A percentile compares a stretch with the other conserved stretches of the same genome.
phyloP scores from a whole-genome alignment of 2,888 invertebrate species.

The Drosophila atripex region DNA sequence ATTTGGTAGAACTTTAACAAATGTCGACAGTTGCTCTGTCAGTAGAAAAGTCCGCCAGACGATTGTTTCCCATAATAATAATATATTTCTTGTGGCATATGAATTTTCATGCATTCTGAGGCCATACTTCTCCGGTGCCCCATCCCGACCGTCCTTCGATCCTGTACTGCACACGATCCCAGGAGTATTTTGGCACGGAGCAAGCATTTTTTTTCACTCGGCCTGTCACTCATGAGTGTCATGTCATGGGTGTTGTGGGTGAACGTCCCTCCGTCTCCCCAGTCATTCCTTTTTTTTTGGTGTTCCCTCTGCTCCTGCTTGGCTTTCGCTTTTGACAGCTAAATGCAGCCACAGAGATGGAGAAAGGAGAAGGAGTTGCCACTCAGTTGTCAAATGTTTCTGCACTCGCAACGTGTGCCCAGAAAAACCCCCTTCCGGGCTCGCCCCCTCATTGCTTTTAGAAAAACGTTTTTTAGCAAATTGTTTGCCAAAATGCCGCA shows the following conservation, averaged over 20 bases:
- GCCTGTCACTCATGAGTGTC: slow-evolving; percentile 62
- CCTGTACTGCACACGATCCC: slow-evolving; percentile 55
- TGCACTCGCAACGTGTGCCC: slow-evolving; percentile 54
- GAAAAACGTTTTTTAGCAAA: slow-evolving; percentile 75
- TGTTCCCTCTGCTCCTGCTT: slow-evolving; percentile 13
- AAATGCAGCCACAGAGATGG: slow-evolving; percentile 65
- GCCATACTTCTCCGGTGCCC: slow-evolving; percentile 27
- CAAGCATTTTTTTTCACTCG: slow-evolving; percentile 59
- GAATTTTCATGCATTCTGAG: slow-evolving; percentile 74
- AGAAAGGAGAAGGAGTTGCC: slow-evolving; percentile 49
- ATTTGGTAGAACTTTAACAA: slow-evolving; percentile 52
- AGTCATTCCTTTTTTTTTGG: slow-evolving; percentile 23
- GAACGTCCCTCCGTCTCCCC: slow-evolving; percentile 28
- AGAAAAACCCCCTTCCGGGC: not conserved
- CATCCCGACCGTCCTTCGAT: slow-evolving; percentile 6
- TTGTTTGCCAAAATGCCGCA: slow-evolving; percentile 75
- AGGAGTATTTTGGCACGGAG: slow-evolving; percentile 68
- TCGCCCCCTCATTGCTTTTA: slow-evolving; percentile 48
- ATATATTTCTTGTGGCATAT: slow-evolving; percentile 54
- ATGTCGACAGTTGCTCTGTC: slow-evolving; percentile 54
- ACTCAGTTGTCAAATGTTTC: slow-evolving; percentile 68
- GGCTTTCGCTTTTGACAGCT: slow-evolving; percentile 72
- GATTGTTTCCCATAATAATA: slow-evolving; percentile 72
- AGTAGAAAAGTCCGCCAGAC: slow-evolving; percentile 38
- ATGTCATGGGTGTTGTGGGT: slow-evolving; percentile 47